phyloP scores from a whole-genome alignment of 1,140 invertebrate genomes.

The Drosophila tsacasi region DNA sequence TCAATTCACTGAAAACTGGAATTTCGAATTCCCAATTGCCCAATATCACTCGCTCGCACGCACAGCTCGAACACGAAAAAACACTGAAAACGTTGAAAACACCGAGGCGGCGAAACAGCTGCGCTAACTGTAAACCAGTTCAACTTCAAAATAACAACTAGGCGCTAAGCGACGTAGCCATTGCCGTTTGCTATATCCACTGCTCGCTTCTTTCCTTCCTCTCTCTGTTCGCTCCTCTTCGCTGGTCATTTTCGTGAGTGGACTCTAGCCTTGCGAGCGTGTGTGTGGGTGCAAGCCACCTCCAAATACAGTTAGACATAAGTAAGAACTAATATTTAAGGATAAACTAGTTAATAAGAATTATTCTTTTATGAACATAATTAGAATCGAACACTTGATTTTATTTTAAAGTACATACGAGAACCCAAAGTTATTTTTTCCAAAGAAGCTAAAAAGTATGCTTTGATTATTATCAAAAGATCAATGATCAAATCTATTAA shows the following conservation, averaged over 20 bases:
- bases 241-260: slow-evolving; percentile 77
- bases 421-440: too few relatives aligned
- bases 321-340: background rate
- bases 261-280: slow-evolving; percentile 39
- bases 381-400: background rate
- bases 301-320: slow-evolving; percentile 16
- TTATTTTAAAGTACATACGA: background rate
- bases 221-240: slow-evolving; percentile 27
- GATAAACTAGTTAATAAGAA: background rate
- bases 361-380: background rate
- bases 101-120: slow-evolving; percentile 21
- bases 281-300: slow-evolving; percentile 32
- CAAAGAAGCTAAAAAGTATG: background rate
- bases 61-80: slow-evolving; percentile 51
- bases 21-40: slow-evolving; percentile 42
- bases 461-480: background rate
- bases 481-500: too few relatives aligned
- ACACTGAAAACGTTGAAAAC: slow-evolving; percentile 45
- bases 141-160: slow-evolving; percentile 80
- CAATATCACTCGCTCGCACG: slow-evolving; percentile 52
- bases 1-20: slow-evolving; percentile 28
- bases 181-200: slow-evolving; percentile 38
- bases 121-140: slow-evolving; percentile 76
- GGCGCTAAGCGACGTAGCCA: slow-evolving; percentile 43
- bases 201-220: background rate